Conservation (phyloP, 2,113 vertebrate species). For the Okapia johnstoni region DNA sequence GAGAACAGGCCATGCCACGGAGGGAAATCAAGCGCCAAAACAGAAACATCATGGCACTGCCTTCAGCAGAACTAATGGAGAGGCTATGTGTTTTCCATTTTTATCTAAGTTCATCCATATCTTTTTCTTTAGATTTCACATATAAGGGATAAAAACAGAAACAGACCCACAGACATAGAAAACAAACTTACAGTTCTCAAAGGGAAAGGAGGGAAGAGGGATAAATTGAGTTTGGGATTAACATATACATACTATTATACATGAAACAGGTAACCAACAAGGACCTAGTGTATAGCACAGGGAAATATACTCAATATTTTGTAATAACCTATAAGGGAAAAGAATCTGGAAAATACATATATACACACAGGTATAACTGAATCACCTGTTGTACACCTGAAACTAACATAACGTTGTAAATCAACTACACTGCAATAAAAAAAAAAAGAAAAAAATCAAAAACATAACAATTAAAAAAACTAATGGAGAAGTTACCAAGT, state of each 20-base stretch:
- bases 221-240: background rate
- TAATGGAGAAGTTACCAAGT: background rate
- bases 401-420: background rate
- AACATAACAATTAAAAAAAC: background rate
- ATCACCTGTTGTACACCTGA: background rate
- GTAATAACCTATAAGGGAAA: background rate
- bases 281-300: background rate
- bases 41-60: rapidly evolving
- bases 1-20: rapidly evolving
- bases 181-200: background rate
- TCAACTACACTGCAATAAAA: background rate
- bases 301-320: background rate
- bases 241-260: background rate
- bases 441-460: background rate
- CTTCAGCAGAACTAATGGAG: background rate
- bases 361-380: background rate
- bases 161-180: background rate
- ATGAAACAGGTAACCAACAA: background rate
- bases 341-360: background rate
- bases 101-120: background rate
- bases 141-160: background rate
- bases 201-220: background rate
- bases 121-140: background rate
- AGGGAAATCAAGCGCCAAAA: too few species aligned
- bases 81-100: background rate